A percentile compares a stretch with the other conserved stretches of the same genome.
phyloP scores from a whole-genome alignment of 2,888 invertebrate genomes.

The Cephus nigrinus region DNA sequence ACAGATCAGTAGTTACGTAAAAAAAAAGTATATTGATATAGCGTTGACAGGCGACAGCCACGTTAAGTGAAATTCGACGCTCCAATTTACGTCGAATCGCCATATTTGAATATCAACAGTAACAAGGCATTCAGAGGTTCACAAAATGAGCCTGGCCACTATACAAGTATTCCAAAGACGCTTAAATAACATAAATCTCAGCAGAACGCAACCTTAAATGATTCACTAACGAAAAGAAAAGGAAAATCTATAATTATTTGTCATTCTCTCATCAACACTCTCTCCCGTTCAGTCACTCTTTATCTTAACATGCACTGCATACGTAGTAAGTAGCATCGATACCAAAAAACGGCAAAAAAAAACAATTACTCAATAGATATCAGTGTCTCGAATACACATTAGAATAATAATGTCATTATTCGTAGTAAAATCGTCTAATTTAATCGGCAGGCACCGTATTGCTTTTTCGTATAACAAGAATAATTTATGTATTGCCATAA shows the following conservation, averaged over 20 bases:
- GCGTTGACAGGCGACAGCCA: not conserved
- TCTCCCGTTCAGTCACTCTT: not conserved
- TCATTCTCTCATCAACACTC: not conserved
- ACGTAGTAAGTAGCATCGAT: not conserved
- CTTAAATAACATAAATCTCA: not conserved
- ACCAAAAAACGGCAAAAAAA: not conserved
- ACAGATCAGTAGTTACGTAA: not conserved
- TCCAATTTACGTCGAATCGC: not conserved
- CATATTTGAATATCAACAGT: not conserved
- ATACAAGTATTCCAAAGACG: not conserved
- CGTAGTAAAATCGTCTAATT: not conserved
- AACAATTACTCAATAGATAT: not conserved
- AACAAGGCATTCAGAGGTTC: not conserved
- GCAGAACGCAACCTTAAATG: not conserved
- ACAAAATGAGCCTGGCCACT: not conserved
- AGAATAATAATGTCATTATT: not conserved
- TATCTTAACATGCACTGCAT: not conserved
- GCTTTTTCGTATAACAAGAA: constrained; percentile 3
- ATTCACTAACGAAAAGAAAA: not conserved
- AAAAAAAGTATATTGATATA: constrained; percentile 4
- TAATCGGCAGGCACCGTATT: constrained; percentile 6
- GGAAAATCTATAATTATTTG: not conserved
- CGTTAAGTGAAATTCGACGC: not conserved
- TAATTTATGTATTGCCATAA: not conserved
- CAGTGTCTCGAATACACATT: not conserved